These are phyloP conservation scores for Elegia similella DNA, from an alignment of 2,888 invertebrate species.

Conservation along the genomic window DNA sequence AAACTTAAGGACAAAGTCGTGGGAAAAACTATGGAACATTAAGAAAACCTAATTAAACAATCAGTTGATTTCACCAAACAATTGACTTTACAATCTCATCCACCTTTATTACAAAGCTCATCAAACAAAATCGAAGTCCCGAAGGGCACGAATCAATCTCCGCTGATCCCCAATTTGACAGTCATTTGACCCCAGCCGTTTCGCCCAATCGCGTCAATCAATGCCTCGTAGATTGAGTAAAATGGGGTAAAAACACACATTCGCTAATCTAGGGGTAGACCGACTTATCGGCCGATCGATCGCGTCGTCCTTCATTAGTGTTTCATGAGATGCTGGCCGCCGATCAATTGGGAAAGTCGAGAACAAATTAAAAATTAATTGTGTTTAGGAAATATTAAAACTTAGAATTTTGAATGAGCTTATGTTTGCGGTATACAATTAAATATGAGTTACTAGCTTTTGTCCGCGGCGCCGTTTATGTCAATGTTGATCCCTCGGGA, in stretches of 20 bases:
- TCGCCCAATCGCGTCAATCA: slow-evolving; percentile 33
- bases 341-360: slow-evolving; percentile 21
- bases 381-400: no score
- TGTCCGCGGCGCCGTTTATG: no score
- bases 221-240: slow-evolving; percentile 25
- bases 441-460: no score
- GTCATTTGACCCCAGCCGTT: slow-evolving; percentile 31
- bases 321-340: slow-evolving; percentile 32
- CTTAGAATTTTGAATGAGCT: no score
- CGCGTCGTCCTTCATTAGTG: slow-evolving; percentile 30
- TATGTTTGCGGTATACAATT: no score
- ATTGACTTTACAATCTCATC: background rate
- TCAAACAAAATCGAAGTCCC: background rate
- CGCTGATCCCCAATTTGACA: slow-evolving; percentile 27
- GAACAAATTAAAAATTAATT: slow-evolving; percentile 11
- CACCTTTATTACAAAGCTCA: background rate
- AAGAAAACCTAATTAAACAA: background rate
- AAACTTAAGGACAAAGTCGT: no score
- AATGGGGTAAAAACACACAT: slow-evolving; percentile 18
- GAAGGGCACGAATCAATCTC: background rate
- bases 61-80: background rate
- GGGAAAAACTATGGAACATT: no score
- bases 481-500: no score
- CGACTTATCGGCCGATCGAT: slow-evolving; percentile 10
- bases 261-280: slow-evolving; percentile 26